Base-by-base conservation (phyloP, 1,140 invertebrate genomes). In the Halyomorpha halys region DNA sequence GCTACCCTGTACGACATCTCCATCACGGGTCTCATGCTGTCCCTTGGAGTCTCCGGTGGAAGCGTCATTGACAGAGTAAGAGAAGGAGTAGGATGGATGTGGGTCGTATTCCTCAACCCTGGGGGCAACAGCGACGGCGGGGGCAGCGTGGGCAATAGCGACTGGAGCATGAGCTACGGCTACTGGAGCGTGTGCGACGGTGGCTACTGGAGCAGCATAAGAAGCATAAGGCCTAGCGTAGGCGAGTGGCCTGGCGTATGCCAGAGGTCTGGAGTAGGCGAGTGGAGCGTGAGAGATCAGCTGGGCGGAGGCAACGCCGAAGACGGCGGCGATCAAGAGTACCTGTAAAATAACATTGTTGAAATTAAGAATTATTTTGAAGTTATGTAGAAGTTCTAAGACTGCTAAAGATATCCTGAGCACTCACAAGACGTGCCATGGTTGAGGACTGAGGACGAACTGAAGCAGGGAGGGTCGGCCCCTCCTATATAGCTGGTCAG, bases 41-140 rank as follows among this genome's bases (percentile, higher is more conserved):
- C 21, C 47, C 47, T 49, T 49, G 47, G 21, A 19, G 54, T 74
- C 72, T 34, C 73, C 71, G 45, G 69, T 69, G 27, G 72, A 68
- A 5, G 66, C 66, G 54, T 74, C 72, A 61, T 72, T 69, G 18
- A 74, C 73, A 18, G 68, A 70, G 65, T 74, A 74, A 62, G 72
- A 67, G 68, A 72, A 74, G 34, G 70, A 66, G 67, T 73, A 73
- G 15, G 62, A 64, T 14, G 68, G 68, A 53, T 69, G 66, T 4
- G 66, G 54, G 23, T 59, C 54, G 54, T 23, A 59, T 8, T 21
- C 18, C 3, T 59, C 54, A 23, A 30, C 27, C 27, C 27, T 30
- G 27, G 27, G 27, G 27, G 54, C 16, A 6, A 34, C 54, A 14
- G 54, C 54, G 19, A 34, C 23, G n/a, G 47, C 47, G 9, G 61